Percentiles rank a stretch among this genome's conserved stretches.
Conservation (phyloP, 2,888 invertebrate species). For the Emesis furor region DNA sequence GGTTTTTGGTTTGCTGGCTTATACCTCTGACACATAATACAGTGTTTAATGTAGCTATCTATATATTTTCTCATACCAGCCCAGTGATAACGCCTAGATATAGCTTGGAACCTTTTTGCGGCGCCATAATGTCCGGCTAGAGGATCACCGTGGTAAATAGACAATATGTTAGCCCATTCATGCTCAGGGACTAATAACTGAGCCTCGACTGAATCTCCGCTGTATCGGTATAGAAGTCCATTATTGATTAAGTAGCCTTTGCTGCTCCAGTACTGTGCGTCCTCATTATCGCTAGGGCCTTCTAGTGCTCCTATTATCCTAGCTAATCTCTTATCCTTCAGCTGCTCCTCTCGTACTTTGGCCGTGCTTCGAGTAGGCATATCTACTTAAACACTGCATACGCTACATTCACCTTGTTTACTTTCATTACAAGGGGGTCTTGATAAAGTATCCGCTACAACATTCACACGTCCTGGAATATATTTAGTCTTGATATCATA, state of each 20-base stretch:
- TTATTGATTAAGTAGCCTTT: background rate
- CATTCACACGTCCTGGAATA: slow-evolving; percentile 32
- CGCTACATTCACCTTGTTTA: background rate
- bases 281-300: background rate
- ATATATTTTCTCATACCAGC: slow-evolving; percentile 52
- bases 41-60: too few species aligned
- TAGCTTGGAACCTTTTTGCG: slow-evolving; percentile 45
- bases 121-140: slow-evolving; percentile 75
- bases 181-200: slow-evolving; percentile 73
- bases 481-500: slow-evolving; percentile 44
- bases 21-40: too few species aligned
- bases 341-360: background rate
- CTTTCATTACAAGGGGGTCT: slow-evolving; percentile 50
- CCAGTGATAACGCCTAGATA: slow-evolving; percentile 58
- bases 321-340: background rate
- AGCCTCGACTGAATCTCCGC: background rate
- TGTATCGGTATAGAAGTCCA: background rate
- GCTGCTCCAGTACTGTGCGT: background rate
- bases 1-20: too few species aligned
- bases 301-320: background rate
- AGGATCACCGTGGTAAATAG: slow-evolving; percentile 63
- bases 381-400: background rate
- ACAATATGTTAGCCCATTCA: slow-evolving; percentile 66
- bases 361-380: background rate
- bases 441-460: slow-evolving; percentile 41